Evolutionary conservation across 1,140 invertebrate genomes (phyloP), one percentile per base, ranked within the genome.

Genomic region (Andricus grossulariae): DNA sequence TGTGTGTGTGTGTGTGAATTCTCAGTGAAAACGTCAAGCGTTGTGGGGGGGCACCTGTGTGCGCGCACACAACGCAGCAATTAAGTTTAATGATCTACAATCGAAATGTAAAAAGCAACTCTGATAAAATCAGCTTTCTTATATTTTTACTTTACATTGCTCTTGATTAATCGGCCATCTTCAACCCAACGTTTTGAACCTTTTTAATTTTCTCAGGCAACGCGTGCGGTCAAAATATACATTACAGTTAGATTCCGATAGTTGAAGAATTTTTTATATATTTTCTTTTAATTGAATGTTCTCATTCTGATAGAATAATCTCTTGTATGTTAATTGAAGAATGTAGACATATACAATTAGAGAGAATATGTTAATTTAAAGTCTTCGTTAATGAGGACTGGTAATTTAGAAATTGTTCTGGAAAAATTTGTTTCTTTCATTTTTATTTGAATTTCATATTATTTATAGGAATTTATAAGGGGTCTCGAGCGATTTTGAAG

Each of bases 31-130:
- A 54, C 52, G 52, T 54, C 18, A 54, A 54, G 18, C 52, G 52
- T 54, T 54, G 52, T 54, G 52, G 52, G 52, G 52, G 52, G 52
- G 52, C 52, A 54, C 52, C 52, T 54, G 52, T 54, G 52, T 54
- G 52, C 18, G n/a, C 52, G 52, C 52, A 54, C 52, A 54, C 52
- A 18, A 54, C 52, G 52, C 16, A 19, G 52, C 52, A 54, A 54
- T 54, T 54, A 54, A 54, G 52, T 54, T 54, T 54, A 54, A 54
- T 54, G 52, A 54, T 54, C 52, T 54, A 54, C 52, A 54, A 54
- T 54, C 52, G 52, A 54, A 54, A 54, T 54, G 52, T 54, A 54
- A 54, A 54, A 54, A 54, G n/a, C 52, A 18, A 54, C n/a, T 54
- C 52, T 54, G 52, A 54, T 54, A 54, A 18, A 18, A 54, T 54